phyloP scores from a whole-genome alignment of 2,888 invertebrate species.

The Amphiduros pacificus region DNA sequence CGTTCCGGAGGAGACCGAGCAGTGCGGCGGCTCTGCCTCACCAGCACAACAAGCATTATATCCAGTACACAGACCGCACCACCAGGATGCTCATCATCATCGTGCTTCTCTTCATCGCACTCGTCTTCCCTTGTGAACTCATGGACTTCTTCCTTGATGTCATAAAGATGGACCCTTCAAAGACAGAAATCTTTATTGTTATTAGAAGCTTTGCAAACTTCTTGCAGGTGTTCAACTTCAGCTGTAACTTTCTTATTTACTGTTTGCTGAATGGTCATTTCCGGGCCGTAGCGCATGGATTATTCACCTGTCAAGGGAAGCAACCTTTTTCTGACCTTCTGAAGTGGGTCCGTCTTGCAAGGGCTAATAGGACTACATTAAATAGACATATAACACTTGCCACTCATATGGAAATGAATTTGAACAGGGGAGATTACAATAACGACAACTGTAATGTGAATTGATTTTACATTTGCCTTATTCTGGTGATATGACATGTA shows the following conservation, averaged over 20 bases:
- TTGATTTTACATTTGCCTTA: too few species aligned
- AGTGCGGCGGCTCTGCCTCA: too few species aligned
- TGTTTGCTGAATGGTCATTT: conserved; percentile 26
- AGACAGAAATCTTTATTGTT: conserved; percentile 15
- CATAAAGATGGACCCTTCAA: conserved; percentile 11
- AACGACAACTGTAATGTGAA: too few species aligned
- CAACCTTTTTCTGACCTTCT: too few species aligned
- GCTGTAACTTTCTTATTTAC: conserved; percentile 36
- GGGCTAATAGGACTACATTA: too few species aligned
- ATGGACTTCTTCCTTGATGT: conserved; percentile 41
- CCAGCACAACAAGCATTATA: background rate
- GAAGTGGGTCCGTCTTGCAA: too few species aligned
- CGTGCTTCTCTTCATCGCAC: conserved; percentile 46
- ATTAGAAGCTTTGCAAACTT: conserved; percentile 18
- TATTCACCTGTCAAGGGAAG: too few species aligned
- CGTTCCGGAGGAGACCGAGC: conserved; percentile 20
- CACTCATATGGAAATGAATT: too few species aligned
- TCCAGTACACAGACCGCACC: conserved; percentile 28
- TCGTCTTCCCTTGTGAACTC: conserved; percentile 53
- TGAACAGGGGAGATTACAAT: too few species aligned
- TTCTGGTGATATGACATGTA: too few species aligned
- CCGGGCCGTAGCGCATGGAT: too few species aligned
- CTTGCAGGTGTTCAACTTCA: conserved; percentile 31
- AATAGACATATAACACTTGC: too few species aligned
- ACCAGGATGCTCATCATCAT: conserved; percentile 52